Evolutionary conservation across 2,888 invertebrate species (phyloP).

Genomic region (Hemaris fuciformis): DNA sequence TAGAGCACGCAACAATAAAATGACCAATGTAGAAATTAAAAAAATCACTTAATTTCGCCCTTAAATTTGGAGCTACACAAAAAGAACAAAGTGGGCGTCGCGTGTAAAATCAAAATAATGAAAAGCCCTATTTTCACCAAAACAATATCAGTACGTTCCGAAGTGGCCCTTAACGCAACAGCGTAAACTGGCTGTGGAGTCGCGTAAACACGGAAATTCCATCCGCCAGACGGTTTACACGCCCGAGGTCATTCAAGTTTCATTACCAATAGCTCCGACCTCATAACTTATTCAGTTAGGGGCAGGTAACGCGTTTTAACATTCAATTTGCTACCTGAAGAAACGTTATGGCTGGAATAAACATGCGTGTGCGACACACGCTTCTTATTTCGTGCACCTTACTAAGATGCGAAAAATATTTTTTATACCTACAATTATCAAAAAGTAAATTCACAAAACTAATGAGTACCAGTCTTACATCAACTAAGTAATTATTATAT

Average conservation of each 20-base stretch:
- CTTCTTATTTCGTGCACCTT: too few relatives aligned
- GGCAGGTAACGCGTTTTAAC: slow-evolving; percentile 74
- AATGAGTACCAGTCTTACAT: too few relatives aligned
- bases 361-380: slow-evolving; percentile 24
- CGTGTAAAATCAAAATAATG: slow-evolving; percentile 13
- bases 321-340: slow-evolving; percentile 73
- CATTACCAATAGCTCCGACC: slow-evolving; percentile 73
- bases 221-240: slow-evolving; percentile 58
- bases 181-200: slow-evolving; percentile 46
- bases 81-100: background rate
- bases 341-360: slow-evolving; percentile 57
- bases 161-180: slow-evolving; percentile 52
- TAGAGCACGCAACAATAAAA: background rate
- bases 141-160: slow-evolving; percentile 39
- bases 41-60: background rate
- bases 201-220: slow-evolving; percentile 66
- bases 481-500: too few relatives aligned
- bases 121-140: slow-evolving; percentile 24
- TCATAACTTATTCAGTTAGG: slow-evolving; percentile 78
- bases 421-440: too few relatives aligned
- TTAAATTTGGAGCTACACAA: background rate
- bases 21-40: background rate
- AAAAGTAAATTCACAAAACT: too few relatives aligned
- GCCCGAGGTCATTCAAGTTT: slow-evolving; percentile 74
- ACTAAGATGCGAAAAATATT: too few relatives aligned